A percentile compares a stretch with the other conserved stretches of the same genome.
Conservation (phyloP, 2,113 vertebrate genomes). For the Pogonocichla stellata region DNA sequence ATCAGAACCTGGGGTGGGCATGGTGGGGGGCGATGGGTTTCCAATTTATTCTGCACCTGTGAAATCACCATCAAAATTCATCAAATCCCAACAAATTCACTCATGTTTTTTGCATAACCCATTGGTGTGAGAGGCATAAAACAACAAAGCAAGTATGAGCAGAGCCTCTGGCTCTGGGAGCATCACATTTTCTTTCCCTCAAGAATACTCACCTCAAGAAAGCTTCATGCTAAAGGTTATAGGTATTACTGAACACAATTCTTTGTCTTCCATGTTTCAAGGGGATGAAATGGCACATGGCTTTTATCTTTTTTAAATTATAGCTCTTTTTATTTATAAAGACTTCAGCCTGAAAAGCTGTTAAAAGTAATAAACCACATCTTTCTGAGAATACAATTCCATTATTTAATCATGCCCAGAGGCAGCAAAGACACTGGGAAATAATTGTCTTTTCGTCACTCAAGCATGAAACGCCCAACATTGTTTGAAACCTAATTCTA, state of each 20-base stretch:
- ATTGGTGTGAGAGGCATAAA: neutral
- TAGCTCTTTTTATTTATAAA: constrained; percentile 49
- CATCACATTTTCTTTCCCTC: neutral
- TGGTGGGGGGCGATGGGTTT: neutral
- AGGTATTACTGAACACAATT: neutral
- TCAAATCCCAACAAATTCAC: neutral
- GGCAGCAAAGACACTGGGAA: constrained; percentile 52
- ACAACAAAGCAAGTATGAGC: neutral
- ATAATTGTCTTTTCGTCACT: constrained; percentile 63
- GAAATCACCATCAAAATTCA: neutral
- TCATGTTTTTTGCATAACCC: neutral
- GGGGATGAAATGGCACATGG: neutral
- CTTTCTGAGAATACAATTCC: constrained; percentile 48
- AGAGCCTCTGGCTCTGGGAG: neutral
- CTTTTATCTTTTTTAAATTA: constrained; percentile 44
- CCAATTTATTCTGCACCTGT: neutral
- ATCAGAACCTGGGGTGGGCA: accelerated
- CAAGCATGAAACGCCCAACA: constrained; percentile 61
- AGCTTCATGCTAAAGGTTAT: neutral
- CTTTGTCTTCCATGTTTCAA: constrained; percentile 1
- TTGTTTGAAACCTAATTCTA: constrained; percentile 65
- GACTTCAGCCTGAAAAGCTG: constrained; percentile 61
- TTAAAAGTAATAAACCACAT: constrained; percentile 63
- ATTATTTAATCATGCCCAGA: constrained; percentile 70
- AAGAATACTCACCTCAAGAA: neutral